Conservation (phyloP, 2,888 invertebrate species). For the Strigamia maritima region DNA sequence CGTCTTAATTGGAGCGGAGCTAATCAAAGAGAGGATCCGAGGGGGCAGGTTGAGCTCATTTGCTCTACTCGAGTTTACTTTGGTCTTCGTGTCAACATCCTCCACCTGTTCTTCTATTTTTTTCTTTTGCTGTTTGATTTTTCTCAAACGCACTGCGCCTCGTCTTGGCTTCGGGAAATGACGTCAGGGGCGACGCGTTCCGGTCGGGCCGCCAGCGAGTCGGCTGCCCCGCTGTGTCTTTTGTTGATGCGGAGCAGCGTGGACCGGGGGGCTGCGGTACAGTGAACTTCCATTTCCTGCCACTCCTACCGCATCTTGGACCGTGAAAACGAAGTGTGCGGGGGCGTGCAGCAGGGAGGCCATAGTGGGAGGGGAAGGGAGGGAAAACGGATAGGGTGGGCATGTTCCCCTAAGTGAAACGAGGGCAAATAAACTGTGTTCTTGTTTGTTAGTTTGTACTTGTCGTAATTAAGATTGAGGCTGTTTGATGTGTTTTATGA, state of each 20-base stretch:
- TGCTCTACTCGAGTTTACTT: slow-evolving; percentile 35
- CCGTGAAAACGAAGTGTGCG: slow-evolving; percentile 31
- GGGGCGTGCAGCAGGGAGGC: background rate
- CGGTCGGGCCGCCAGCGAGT: slow-evolving; percentile 32
- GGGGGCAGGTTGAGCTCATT: slow-evolving; percentile 20
- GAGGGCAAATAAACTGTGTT: slow-evolving; percentile 22
- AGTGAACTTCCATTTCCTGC: slow-evolving; percentile 34
- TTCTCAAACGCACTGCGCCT: background rate
- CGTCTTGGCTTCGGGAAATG: slow-evolving; percentile 20
- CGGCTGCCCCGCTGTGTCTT: slow-evolving; percentile 31
- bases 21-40: slow-evolving; percentile 35
- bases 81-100: slow-evolving; percentile 20
- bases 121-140: background rate
- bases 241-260: slow-evolving; percentile 29
- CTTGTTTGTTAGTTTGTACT: background rate
- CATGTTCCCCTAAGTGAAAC: slow-evolving; percentile 6
- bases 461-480: background rate
- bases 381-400: background rate
- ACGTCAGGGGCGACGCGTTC: slow-evolving; percentile 32
- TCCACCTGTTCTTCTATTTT: slow-evolving; percentile 18
- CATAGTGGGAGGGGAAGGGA: background rate
- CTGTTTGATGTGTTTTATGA: background rate
- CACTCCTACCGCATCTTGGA: slow-evolving; percentile 22
- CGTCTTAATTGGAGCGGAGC: slow-evolving; percentile 37
- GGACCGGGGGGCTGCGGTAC: slow-evolving; percentile 32